Evolutionary conservation across 2,888 invertebrate genomes (phyloP).

Genomic region (Drosophila peninsularis): DNA sequence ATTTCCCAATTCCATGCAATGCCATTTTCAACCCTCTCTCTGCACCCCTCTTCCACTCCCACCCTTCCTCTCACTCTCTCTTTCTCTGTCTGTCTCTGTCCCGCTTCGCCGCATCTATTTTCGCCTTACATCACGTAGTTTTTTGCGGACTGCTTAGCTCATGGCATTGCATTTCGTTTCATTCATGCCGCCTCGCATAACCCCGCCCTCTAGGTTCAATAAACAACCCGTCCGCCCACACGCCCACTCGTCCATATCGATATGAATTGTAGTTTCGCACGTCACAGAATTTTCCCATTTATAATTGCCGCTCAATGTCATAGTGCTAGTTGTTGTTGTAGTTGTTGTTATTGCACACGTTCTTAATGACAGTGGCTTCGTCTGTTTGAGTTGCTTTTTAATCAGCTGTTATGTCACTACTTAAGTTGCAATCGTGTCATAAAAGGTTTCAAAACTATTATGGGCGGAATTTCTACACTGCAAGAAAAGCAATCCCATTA

Average conservation of each 20-base stretch:
- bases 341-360: conserved; percentile 9
- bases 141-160: conserved; percentile 52
- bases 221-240: conserved; percentile 10
- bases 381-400: conserved; percentile 5
- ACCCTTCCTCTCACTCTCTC: neutral
- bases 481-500: neutral
- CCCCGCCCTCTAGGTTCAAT: conserved; percentile 12
- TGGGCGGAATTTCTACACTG: conserved; percentile 20
- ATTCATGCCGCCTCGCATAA: conserved; percentile 52
- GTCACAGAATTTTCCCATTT: conserved; percentile 45
- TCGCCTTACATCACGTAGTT: conserved; percentile 19
- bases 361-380: conserved; percentile 9
- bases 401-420: conserved; percentile 36
- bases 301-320: conserved; percentile 65
- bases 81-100: neutral
- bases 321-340: conserved; percentile 24
- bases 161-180: conserved; percentile 51
- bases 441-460: conserved; percentile 3
- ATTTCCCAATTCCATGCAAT: conserved; percentile 54
- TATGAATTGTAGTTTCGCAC: conserved; percentile 24
- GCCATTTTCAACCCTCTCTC: neutral
- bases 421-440: neutral
- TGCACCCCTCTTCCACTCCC: conserved; percentile 1
- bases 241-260: conserved; percentile 1
- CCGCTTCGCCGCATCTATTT: conserved; percentile 26